These are phyloP conservation scores for Gadus macrocephalus DNA, from an alignment of 2,113 vertebrate genomes.

Conservation along the genomic window DNA sequence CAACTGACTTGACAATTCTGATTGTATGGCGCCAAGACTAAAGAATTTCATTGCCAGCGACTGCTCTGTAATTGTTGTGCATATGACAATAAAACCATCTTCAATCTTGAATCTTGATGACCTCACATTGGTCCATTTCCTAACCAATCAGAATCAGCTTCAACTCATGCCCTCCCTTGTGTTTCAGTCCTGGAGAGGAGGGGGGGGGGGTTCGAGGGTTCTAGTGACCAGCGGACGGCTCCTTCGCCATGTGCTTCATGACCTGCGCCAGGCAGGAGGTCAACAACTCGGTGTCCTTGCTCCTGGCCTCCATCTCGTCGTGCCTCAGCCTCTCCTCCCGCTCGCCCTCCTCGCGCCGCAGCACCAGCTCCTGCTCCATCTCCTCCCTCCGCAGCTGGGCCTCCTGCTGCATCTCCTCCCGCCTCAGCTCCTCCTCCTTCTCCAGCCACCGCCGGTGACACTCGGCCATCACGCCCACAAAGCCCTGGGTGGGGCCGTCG, in stretches of 20 bases:
- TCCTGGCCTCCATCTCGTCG: slow-evolving; percentile 1
- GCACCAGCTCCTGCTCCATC: neutral
- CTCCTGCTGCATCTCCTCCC: slow-evolving; percentile 3
- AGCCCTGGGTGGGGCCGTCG: neutral
- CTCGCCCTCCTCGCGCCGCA: neutral
- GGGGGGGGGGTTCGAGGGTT: too few species aligned
- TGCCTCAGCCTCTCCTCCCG: slow-evolving; percentile 7
- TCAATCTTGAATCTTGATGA: too few species aligned
- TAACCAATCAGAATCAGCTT: too few species aligned
- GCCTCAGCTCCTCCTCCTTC: slow-evolving; percentile 8
- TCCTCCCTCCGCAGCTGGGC: slow-evolving; percentile 4
- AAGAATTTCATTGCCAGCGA: too few species aligned
- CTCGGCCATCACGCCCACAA: neutral
- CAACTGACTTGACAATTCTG: too few species aligned
- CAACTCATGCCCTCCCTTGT: too few species aligned
- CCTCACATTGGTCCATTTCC: too few species aligned
- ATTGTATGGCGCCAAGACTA: too few species aligned
- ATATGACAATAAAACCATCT: too few species aligned
- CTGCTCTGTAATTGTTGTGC: too few species aligned
- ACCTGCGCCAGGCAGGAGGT: neutral
- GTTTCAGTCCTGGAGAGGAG: too few species aligned
- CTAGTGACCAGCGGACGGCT: neutral
- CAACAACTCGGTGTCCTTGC: neutral
- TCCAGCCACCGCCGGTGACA: neutral
- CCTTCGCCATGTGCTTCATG: neutral